A percentile compares a stretch with the other conserved stretches of the same genome.
phyloP scores from a whole-genome alignment of 2,888 invertebrate species.

The Spodoptera exigua region DNA sequence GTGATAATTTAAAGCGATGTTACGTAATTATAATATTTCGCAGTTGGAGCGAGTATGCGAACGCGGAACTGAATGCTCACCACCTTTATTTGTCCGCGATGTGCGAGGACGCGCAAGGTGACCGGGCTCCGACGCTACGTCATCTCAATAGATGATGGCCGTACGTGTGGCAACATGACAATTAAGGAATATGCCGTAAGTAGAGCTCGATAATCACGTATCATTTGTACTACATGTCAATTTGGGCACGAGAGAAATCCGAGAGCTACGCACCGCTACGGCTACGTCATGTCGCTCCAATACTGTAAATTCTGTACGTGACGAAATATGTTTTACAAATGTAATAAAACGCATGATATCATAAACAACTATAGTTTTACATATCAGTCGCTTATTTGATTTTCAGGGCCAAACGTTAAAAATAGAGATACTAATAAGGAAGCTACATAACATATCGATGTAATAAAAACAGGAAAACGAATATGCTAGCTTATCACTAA shows the following conservation, averaged over 20 bases:
- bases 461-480: slow-evolving; percentile 20
- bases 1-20: slow-evolving; percentile 31
- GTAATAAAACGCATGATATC: slow-evolving; percentile 1
- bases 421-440: slow-evolving; percentile 4
- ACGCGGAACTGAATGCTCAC: slow-evolving; percentile 79
- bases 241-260: slow-evolving; percentile 21
- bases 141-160: slow-evolving; percentile 50
- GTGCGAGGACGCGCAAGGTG: slow-evolving; percentile 85
- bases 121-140: slow-evolving; percentile 70
- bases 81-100: slow-evolving; percentile 86
- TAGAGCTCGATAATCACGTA: slow-evolving; percentile 32
- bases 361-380: neutral
- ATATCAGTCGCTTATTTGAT: neutral
- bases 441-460: slow-evolving; percentile 3
- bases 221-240: slow-evolving; percentile 14
- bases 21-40: slow-evolving; percentile 61
- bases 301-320: slow-evolving; percentile 8
- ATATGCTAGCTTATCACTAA: slow-evolving; percentile 1
- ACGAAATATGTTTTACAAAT: slow-evolving; percentile 7
- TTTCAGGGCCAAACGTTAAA: slow-evolving; percentile 1
- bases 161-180: slow-evolving; percentile 47
- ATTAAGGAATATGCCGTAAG: slow-evolving; percentile 42
- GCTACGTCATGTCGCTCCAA: slow-evolving; percentile 20
- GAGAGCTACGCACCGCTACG: slow-evolving; percentile 13
- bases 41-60: slow-evolving; percentile 61